Conservation (phyloP, 2,113 vertebrate species). For the Psammodynastes pulverulentus region DNA sequence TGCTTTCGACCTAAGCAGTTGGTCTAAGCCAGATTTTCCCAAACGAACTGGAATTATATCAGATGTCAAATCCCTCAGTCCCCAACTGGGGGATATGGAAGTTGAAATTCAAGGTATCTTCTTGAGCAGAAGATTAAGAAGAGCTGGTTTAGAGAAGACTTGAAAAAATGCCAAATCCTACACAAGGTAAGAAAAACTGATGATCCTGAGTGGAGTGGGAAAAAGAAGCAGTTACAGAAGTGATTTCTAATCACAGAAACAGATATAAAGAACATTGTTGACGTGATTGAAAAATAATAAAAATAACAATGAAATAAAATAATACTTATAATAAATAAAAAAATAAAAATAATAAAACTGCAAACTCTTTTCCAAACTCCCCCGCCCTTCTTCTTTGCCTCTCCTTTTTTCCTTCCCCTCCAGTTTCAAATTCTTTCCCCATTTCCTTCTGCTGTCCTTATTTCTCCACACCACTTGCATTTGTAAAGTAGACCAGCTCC, state of each 20-base stretch:
- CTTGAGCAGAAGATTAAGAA: background rate
- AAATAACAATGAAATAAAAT: too few relatives aligned
- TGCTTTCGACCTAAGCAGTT: background rate
- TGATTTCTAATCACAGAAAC: background rate
- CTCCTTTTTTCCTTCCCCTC: too few relatives aligned
- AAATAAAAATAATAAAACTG: too few relatives aligned
- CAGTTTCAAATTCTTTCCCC: background rate
- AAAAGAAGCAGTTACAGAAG: background rate
- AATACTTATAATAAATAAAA: too few relatives aligned
- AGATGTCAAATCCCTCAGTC: background rate
- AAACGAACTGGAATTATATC: background rate
- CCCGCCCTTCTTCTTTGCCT: too few relatives aligned
- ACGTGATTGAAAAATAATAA: too few relatives aligned
- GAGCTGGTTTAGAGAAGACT: background rate
- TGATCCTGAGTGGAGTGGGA: background rate
- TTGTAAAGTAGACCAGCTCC: background rate
- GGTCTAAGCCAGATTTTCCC: background rate
- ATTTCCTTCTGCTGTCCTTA: background rate
- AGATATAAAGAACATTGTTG: background rate
- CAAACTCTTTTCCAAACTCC: too few relatives aligned
- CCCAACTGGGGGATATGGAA: background rate
- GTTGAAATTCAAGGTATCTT: background rate
- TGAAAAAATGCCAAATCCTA: background rate
- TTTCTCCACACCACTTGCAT: background rate
- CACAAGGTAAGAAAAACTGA: background rate